Conservation (phyloP, 2,797 vertebrate genomes). For the Scleropages formosus region DNA sequence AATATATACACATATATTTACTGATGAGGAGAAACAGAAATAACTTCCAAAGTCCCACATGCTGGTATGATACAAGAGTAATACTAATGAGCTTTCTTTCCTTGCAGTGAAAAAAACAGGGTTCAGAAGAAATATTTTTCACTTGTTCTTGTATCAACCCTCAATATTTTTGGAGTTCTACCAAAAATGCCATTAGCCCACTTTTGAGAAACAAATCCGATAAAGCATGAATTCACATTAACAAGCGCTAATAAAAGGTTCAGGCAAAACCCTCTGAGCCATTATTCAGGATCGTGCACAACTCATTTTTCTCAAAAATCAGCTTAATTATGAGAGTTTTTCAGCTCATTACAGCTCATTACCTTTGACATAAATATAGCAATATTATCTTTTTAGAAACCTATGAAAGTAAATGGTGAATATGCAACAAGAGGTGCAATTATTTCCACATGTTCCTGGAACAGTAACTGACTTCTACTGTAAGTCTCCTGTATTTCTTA, state of each 20-base stretch:
- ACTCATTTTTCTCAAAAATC: slow-evolving; percentile 43
- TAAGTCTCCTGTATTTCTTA: background rate
- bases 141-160: slow-evolving; percentile 60
- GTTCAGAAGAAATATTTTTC: slow-evolving; percentile 57
- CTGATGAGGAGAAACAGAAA: slow-evolving; percentile 25
- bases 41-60: slow-evolving; percentile 48
- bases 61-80: slow-evolving; percentile 41
- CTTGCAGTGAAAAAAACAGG: slow-evolving; percentile 58
- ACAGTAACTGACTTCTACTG: background rate
- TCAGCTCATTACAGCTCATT: background rate
- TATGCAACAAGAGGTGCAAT: background rate
- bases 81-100: slow-evolving; percentile 62
- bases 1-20: no score
- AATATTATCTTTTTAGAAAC: background rate
- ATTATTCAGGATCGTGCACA: slow-evolving; percentile 35
- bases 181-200: slow-evolving; percentile 71
- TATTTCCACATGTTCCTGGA: no score
- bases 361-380: background rate
- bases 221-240: slow-evolving; percentile 60
- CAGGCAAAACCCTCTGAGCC: slow-evolving; percentile 39
- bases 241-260: slow-evolving; percentile 48
- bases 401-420: background rate
- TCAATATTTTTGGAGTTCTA: slow-evolving; percentile 62
- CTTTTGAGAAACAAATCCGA: slow-evolving; percentile 64
- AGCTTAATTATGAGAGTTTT: background rate